Percentiles rank a stretch among this genome's conserved stretches.
These are phyloP conservation scores for Microplitis deprimator DNA, from an alignment of 2,888 invertebrate species.

Conservation along the genomic window DNA sequence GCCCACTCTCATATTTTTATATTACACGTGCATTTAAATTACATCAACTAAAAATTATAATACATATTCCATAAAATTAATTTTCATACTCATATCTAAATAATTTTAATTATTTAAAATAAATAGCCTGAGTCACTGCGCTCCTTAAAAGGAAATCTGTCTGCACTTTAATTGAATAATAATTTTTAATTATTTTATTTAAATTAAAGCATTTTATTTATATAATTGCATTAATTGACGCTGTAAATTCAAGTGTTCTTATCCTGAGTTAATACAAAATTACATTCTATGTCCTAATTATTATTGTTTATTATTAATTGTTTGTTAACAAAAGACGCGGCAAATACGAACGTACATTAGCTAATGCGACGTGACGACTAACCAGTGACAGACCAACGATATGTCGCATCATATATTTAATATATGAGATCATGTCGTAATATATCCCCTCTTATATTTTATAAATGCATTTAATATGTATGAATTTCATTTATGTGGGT, in stretches of 20 bases:
- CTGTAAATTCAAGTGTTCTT: too few species aligned
- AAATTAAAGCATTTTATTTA: not conserved
- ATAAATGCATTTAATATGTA: not conserved
- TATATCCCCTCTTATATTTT: not conserved
- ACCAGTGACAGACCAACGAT: conserved; percentile 1
- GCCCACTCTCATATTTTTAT: not conserved
- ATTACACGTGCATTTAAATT: not conserved
- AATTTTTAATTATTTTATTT: not conserved
- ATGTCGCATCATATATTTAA: conserved; percentile 10
- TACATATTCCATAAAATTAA: too few species aligned
- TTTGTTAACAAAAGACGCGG: not conserved
- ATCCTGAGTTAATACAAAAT: too few species aligned
- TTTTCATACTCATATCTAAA: not conserved
- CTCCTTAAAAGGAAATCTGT: not conserved
- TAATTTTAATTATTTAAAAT: not conserved
- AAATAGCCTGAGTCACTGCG: not conserved
- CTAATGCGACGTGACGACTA: not conserved
- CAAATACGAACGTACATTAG: not conserved
- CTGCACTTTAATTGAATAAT: not conserved
- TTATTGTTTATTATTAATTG: too few species aligned
- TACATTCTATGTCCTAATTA: too few species aligned
- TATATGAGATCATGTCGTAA: not conserved
- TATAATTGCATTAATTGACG: too few species aligned
- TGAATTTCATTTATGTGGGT: too few species aligned
- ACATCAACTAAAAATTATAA: not conserved